Base-by-base conservation (phyloP, 2,113 vertebrate species). In the Menura novaehollandiae region DNA sequence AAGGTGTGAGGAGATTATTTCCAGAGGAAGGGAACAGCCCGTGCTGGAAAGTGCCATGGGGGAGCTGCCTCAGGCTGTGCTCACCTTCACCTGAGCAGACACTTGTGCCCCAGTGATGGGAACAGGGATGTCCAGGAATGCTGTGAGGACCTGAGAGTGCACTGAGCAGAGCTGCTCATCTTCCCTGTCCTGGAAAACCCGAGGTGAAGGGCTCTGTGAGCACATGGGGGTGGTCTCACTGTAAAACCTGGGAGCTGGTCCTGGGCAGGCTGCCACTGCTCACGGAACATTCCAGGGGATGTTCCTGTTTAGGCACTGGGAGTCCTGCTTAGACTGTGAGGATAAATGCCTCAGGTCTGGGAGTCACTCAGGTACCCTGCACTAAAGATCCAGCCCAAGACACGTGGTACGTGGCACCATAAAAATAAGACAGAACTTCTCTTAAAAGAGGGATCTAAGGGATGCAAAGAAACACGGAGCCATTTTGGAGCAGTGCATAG, bases 81-180 rank as follows among this genome's bases (percentile, higher is more conserved):
- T 41, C 51, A 32, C 49, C 55, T 24, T 32, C 39, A 33, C 6
- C 1, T 28, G 44, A 53, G 5, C 35, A 41, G 28, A 51, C 63
- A 19, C 64, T 71, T 12, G 39, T 63, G 83, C 69, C 39, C 6
- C 0, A 22, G 3, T 2, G 49, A 19, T 3, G 39, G 79, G 33
- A 35, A 46, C 39, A 5, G 4, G 2, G 30, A 19, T 2, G 3
- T 14, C 46, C 23, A 5, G 33, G 17, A 4, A 0, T 0, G 11
- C 56, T 41, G 56, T 46, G 63, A 6, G 30, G n/a, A 20, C 6
- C 22, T 26, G 71, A 8, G 28, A 2, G 2, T 11, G 32, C 69
- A 1, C 20, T 6, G 49, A 16, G 55, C 39, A 41, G 51, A 39
- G 28, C 84, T 60, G 30, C 37, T 21, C 14, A 14, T 27, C 10